Conservation (phyloP, 2,113 vertebrate species). For the Chaenocephalus aceratus region DNA sequence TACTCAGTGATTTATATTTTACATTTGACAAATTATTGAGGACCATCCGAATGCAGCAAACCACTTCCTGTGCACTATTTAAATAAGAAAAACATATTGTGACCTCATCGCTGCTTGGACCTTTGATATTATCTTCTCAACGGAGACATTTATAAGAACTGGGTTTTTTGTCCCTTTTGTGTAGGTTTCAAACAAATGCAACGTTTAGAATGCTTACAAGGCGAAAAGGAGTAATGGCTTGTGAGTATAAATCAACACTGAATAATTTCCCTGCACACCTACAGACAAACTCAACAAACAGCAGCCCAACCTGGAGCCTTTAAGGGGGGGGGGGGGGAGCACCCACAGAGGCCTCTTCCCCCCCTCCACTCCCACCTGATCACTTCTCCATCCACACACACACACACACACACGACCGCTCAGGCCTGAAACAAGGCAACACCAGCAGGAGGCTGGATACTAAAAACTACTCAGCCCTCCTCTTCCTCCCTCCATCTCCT, state of each 20-base stretch:
- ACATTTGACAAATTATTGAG: background rate
- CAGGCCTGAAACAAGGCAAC: conserved; percentile 62
- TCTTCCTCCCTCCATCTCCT: conserved; percentile 10
- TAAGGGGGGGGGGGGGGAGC: conserved; percentile 2
- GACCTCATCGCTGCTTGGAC: background rate
- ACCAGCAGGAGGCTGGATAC: conserved; percentile 44
- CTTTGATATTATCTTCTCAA: background rate
- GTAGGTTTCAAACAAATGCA: too few relatives aligned
- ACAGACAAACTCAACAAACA: conserved; percentile 22
- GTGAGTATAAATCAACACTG: background rate
- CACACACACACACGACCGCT: conserved; percentile 11
- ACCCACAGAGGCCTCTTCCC: background rate
- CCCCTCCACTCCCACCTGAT: conserved; percentile 19
- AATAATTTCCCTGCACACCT: conserved; percentile 7
- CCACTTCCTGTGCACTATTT: too few relatives aligned
- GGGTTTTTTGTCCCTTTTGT: too few relatives aligned
- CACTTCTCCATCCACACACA: conserved; percentile 32
- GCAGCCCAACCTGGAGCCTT: conserved; percentile 15
- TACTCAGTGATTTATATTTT: too few relatives aligned
- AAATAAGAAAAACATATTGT: background rate
- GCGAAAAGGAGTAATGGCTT: conserved; percentile 1
- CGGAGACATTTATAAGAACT: too few relatives aligned
- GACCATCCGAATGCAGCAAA: background rate
- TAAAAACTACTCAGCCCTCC: conserved; percentile 26
- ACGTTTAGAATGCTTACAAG: background rate